Evolutionary conservation across 2,888 invertebrate species (phyloP), one percentile per base, ranked within the genome.

Genomic region (Nomada fabriciana): DNA sequence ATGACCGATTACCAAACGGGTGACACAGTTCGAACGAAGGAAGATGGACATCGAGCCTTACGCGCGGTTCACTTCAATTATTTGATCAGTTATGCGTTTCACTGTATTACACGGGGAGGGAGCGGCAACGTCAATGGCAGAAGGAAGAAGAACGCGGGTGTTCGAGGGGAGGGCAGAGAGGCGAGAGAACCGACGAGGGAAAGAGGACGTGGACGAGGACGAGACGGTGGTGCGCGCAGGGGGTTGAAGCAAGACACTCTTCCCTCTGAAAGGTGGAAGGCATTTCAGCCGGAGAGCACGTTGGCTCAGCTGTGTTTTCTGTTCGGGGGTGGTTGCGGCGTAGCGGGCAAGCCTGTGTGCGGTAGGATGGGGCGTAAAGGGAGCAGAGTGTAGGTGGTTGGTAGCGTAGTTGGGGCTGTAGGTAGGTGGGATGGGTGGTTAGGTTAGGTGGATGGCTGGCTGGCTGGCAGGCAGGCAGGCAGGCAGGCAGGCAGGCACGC

Each of bases 241-340:
- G 80, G 83, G 71, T 64, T 75, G 82, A 84, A 76, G 87, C 88
- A 88, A 88, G 88, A 88, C 87, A 88, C 87, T 87, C 88, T 86
- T 84, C 84, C 82, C 88, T 88, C 85, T 89, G 83, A 88, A 91
- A 92, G 90, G 90, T 91, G 89, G 91, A 92, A 92, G 91, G 92
- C 89, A 91, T 91, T 91, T 91, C 91, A 89, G 91, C 90, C 86
- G 71, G 87, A 89, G 87, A 89, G 88, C 87, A 89, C 91, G 93
- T 93, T 93, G 93, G 94, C 93, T 93, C 93, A 93, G 93, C 93
- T 93, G 93, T 93, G 93, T 93, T 93, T 93, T 93, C 93, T 92
- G 92, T 91, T 87, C 88, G 88, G 87, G 89, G 90, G 89, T 89
- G 91, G 90, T 88, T 87, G 90, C 87, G 89, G 90, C 86, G 88